Evolutionary conservation across 2,113 vertebrate species (phyloP), one percentile per base, ranked within the genome.

Genomic region (Uropsilus gracilis): DNA sequence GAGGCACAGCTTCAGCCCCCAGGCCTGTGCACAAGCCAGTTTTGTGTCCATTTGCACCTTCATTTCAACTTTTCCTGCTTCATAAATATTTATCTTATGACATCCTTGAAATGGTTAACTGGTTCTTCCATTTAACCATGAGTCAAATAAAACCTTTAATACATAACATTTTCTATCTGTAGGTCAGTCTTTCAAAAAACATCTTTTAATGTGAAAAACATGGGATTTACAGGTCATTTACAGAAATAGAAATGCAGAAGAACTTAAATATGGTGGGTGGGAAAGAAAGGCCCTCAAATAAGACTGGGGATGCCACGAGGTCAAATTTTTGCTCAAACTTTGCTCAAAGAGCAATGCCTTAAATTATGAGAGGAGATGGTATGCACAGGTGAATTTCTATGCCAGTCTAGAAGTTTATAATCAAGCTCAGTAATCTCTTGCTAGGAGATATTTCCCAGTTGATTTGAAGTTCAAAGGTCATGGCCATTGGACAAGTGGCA

Each of bases 391-490:
- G 4, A 24, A 76, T 84, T 86, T 91, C 69, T 96, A 42, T 68
- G 24, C 42, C 8, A 34, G 7, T 87, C 28, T 69, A 57, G 37
- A 87, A 96, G 89, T 83, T 55, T 86, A 55, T 55, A 55, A 55
- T 26, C 28, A 22, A 61, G 20, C 88, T 92, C 93, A 92, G 48
- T 69, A 57, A 71, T 59, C 9, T 76, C 44, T 84, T 87, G 32
- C 69, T 44, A 80, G 76, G 44, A 92, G 26, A 46, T 88, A 81
- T 92, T 95, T 90, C 72, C 20, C 72, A 85, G 59, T n/a, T 32
- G 50, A 89, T 64, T 83, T 68, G 71, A 55, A 93, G 42, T 82
- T 66, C 42, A 63, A 2, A 78, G 78, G 28, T 89, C 71, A 46
- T 87, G n/a, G 26, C 16, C 16, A 57, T 39, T 46, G n/a, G 12